Evolutionary conservation across 2,888 invertebrate species (phyloP), one percentile per base, ranked within the genome.

Genomic region (Sminthurides aquaticus): DNA sequence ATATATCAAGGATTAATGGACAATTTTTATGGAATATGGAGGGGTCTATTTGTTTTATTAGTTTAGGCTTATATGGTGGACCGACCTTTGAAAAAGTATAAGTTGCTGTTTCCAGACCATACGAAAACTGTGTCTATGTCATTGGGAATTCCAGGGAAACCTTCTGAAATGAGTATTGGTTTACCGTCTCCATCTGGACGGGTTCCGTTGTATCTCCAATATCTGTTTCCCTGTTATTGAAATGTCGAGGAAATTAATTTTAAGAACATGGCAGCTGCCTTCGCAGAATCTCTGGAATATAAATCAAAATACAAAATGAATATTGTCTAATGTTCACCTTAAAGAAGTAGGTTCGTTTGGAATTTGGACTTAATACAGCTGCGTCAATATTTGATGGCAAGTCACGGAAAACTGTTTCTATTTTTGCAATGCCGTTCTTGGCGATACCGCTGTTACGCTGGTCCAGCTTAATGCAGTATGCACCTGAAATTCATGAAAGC

Each of bases 71-170:
- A n/a, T n/a, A n/a, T n/a, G n/a, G 5, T 5, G 15, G 18, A 56
- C n/a, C 18, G 11, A 69, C 66, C 66, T 58, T 70, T 71, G 58
- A 70, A 69, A 49, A 72, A 72, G 28, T 72, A 72, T 1, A 66
- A 57, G 58, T 67, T 64, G 27, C 68, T 66, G 54, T 71, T 69
- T 65, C 67, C 67, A 0, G 69, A 68, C 70, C 71, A 71, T 1
- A 69, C 60, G 26, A 69, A 66, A 20, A 65, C 65, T 0, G 56
- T 67, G 55, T 71, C 69, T 26, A 72, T 49, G 25, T 57, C 49
- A 18, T 62, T 43, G 1, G 74, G 74, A 26, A 74, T 66, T 27
- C 74, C 74, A 11, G 67, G 66, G 57, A 74, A 74, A 61, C 72
- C 71, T 24, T 60, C 59, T 1, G 67, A 56, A 15, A 74, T 71